These are phyloP conservation scores for Camponotus floridanus DNA, from an alignment of 1,140 invertebrate genomes.

Conservation along the genomic window DNA sequence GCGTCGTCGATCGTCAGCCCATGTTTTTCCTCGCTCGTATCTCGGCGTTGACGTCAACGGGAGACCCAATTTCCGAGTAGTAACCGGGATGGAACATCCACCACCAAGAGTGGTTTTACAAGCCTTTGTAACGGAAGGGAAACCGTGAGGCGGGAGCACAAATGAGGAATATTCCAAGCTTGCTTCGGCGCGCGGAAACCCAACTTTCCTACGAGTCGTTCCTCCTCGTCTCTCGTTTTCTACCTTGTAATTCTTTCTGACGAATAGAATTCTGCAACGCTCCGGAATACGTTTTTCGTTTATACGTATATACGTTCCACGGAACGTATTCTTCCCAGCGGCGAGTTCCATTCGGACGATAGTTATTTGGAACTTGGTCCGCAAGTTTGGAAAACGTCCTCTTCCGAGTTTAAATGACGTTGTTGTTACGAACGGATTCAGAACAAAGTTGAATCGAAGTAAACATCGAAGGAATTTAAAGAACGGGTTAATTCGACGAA, in stretches of 20 bases:
- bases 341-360: conserved; percentile 11
- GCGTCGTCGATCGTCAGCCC: conserved; percentile 14
- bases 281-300: conserved; percentile 33
- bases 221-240: conserved; percentile 8
- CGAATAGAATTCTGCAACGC: conserved; percentile 4
- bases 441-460: conserved; percentile 10
- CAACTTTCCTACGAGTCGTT: conserved; percentile 18
- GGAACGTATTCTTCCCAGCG: neutral
- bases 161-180: neutral
- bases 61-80: conserved; percentile 54
- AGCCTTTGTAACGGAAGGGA: conserved; percentile 10
- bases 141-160: neutral
- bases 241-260: neutral
- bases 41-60: conserved; percentile 43
- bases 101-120: conserved; percentile 19
- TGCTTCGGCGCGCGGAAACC: neutral
- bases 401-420: conserved; percentile 1
- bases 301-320: neutral
- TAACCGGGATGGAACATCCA: conserved; percentile 1
- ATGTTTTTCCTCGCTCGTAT: conserved; percentile 25
- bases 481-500: neutral
- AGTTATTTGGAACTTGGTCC: conserved; percentile 20
- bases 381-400: neutral
- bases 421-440: conserved; percentile 22
- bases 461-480: conserved; percentile 25